Conservation (phyloP, 2,797 vertebrate species). For the Argentina silus region DNA sequence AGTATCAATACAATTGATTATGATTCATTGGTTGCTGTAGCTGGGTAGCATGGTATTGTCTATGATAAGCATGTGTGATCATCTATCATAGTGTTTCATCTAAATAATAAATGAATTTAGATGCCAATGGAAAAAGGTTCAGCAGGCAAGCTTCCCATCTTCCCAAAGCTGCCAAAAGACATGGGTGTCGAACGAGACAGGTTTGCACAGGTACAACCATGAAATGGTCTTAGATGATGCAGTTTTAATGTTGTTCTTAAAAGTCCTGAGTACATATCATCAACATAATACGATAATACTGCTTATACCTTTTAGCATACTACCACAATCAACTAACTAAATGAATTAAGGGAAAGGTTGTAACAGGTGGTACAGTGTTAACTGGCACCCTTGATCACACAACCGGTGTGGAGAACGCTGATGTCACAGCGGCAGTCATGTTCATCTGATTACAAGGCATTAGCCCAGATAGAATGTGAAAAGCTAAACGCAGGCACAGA, state of each 20-base stretch:
- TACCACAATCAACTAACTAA: not conserved
- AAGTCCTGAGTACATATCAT: not conserved
- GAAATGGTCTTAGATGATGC: not conserved
- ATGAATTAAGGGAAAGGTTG: constrained; percentile 20
- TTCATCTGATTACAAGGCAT: constrained; percentile 60
- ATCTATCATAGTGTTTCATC: not conserved
- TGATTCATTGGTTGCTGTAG: not conserved
- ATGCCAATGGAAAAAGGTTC: not conserved
- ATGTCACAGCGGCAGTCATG: constrained; percentile 48
- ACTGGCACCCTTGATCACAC: constrained; percentile 26
- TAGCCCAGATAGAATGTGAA: constrained; percentile 49
- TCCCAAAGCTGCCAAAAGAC: not conserved
- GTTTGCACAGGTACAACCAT: not conserved
- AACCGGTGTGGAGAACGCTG: constrained; percentile 24
- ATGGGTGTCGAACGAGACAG: too few relatives aligned
- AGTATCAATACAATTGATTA: not conserved
- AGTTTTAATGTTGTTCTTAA: not conserved
- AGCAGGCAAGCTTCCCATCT: not conserved
- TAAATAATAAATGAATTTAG: not conserved
- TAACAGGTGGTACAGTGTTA: constrained; percentile 36
- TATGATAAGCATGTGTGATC: not conserved
- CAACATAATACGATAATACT: not conserved
- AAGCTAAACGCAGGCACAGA: constrained; percentile 23
- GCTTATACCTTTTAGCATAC: not conserved
- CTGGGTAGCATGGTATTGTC: not conserved